Percentiles rank a stretch among this genome's conserved stretches.
These are phyloP conservation scores for Takifugu flavidus DNA, from an alignment of 2,113 vertebrate species.

Conservation along the genomic window DNA sequence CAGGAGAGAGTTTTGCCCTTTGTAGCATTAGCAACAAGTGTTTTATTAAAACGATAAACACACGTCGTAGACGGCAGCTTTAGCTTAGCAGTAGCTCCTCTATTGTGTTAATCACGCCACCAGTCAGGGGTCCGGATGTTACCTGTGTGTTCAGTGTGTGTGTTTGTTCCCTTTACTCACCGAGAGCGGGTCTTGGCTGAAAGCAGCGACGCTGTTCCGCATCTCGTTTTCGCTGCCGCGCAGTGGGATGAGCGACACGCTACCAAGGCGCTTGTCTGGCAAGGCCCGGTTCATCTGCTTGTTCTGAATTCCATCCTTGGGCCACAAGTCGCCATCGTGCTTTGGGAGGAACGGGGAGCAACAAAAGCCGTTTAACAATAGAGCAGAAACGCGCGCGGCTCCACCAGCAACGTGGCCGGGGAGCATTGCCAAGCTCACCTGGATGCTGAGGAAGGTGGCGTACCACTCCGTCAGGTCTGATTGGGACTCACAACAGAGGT, in stretches of 20 bases:
- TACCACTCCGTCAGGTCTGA: constrained; percentile 90
- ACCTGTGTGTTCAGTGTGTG: too few relatives aligned
- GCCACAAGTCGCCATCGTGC: constrained; percentile 85
- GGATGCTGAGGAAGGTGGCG: constrained; percentile 85
- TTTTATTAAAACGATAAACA: too few relatives aligned
- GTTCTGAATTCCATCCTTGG: constrained; percentile 73
- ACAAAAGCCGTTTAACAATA: constrained; percentile 5
- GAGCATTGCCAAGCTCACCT: constrained; percentile 74
- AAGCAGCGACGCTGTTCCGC: constrained; percentile 91
- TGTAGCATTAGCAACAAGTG: not conserved
- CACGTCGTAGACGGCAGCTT: too few relatives aligned
- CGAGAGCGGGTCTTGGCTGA: constrained; percentile 81
- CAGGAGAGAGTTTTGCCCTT: constrained; percentile 2
- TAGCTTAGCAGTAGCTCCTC: too few relatives aligned
- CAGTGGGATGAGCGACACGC: constrained; percentile 89
- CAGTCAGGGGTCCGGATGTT: too few relatives aligned
- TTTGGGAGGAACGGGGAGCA: constrained; percentile 24
- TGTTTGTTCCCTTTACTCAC: constrained; percentile 82
- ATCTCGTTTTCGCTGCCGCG: constrained; percentile 93
- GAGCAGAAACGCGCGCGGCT: too few relatives aligned
- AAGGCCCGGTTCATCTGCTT: constrained; percentile 56
- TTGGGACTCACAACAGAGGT: constrained; percentile 88
- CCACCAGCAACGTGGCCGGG: not conserved
- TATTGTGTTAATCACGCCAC: too few relatives aligned
- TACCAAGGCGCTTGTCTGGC: constrained; percentile 82